Evolutionary conservation across 64 coral and sea anemone genomes (phyloP).

Genomic region (Trachythela sp.): DNA sequence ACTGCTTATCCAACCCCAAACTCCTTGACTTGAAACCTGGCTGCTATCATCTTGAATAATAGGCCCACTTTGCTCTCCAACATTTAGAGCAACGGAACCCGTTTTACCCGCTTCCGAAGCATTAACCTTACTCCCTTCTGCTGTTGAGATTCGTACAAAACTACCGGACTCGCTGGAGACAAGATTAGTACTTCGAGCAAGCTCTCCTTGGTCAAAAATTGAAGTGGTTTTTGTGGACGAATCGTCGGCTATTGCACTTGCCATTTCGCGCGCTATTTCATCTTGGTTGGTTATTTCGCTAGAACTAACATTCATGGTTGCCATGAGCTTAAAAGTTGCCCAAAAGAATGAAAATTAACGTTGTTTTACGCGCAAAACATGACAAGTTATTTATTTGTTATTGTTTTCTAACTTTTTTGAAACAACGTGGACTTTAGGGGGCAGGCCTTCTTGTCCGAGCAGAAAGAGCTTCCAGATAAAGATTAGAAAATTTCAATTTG

Average conservation of each 20-base stretch:
- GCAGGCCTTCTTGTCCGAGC: not conserved
- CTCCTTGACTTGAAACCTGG: conserved; percentile 43
- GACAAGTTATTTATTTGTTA: not conserved
- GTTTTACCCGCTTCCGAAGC: not conserved
- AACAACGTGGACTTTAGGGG: not conserved
- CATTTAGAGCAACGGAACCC: not conserved
- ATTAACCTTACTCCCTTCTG: not conserved
- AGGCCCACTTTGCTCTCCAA: not conserved
- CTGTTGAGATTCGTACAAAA: not conserved
- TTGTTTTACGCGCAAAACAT: not conserved
- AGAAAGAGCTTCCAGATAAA: not conserved
- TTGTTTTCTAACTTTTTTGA: not conserved
- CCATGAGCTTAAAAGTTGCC: not conserved
- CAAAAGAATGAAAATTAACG: not conserved
- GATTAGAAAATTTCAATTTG: too few species aligned
- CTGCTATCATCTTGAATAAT: not conserved
- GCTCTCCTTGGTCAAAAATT: not conserved
- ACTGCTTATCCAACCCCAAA: conserved; percentile 98
- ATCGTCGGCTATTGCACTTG: not conserved
- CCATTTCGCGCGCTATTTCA: not conserved
- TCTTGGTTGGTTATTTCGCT: not conserved
- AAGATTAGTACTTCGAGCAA: not conserved
- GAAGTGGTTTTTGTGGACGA: not conserved
- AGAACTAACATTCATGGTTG: not conserved
- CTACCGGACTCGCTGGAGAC: not conserved